Evolutionary conservation across 2,113 vertebrate genomes (phyloP).

Genomic region (Parus major): DNA sequence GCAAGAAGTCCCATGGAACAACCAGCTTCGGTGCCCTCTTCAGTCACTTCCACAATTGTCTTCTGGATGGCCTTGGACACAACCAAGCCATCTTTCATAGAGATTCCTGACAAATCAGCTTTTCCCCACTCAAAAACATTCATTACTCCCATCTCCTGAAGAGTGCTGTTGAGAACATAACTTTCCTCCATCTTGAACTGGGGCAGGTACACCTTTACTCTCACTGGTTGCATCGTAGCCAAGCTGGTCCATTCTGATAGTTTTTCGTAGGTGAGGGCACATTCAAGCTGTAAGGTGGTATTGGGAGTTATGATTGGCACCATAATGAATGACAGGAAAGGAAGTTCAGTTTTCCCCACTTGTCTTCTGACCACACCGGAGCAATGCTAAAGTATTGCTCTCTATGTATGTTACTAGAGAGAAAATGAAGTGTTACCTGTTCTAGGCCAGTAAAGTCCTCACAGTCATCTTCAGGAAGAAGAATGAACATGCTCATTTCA

Average conservation of each 20-base stretch:
- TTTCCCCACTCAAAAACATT: constrained; percentile 67
- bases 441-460: neutral
- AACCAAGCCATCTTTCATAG: constrained; percentile 48
- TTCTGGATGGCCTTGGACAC: constrained; percentile 71
- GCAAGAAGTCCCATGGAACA: neutral
- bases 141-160: constrained; percentile 61
- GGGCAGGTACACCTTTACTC: constrained; percentile 68
- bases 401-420: neutral
- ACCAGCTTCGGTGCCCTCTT: constrained; percentile 70
- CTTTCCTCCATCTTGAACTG: constrained; percentile 72
- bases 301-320: neutral
- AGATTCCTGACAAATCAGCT: constrained; percentile 77
- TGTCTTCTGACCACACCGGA: neutral
- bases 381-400: neutral
- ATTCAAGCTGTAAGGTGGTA: constrained; percentile 50
- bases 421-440: constrained; percentile 50
- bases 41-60: constrained; percentile 65
- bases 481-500: constrained; percentile 84
- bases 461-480: constrained; percentile 74
- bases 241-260: constrained; percentile 58
- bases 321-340: neutral
- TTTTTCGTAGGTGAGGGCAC: constrained; percentile 43
- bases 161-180: constrained; percentile 43
- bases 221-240: constrained; percentile 17
- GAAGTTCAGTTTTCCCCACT: neutral